These are phyloP conservation scores for Oscheius sp. DNA, from an alignment of 2,888 invertebrate genomes.

Conservation along the genomic window DNA sequence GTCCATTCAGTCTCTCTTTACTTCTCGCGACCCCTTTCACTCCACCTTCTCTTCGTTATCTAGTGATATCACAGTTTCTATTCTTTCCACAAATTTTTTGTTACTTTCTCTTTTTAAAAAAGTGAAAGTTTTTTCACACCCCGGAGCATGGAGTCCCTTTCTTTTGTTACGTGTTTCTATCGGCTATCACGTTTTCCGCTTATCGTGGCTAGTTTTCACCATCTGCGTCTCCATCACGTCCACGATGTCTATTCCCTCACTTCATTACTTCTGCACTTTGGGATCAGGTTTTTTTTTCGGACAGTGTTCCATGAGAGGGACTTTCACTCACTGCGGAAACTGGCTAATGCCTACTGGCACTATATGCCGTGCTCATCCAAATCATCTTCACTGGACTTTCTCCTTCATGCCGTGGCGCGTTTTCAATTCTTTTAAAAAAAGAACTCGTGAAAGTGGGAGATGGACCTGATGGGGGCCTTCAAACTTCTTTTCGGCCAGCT, in stretches of 20 bases:
- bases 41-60: neutral
- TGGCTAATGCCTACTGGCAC: slow-evolving; percentile 31
- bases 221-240: slow-evolving; percentile 25
- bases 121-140: slow-evolving; percentile 16
- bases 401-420: neutral
- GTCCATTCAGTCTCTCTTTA: slow-evolving; percentile 8
- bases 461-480: slow-evolving; percentile 19
- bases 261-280: slow-evolving; percentile 33
- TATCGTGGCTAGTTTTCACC: slow-evolving; percentile 35
- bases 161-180: slow-evolving; percentile 37
- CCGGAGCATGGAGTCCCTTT: neutral
- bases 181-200: slow-evolving; percentile 32
- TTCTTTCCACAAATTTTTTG: too few species aligned
- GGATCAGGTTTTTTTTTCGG: slow-evolving; percentile 33
- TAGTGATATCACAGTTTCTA: neutral
- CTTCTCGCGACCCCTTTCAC: too few species aligned
- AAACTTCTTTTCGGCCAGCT: slow-evolving; percentile 28
- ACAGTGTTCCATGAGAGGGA: slow-evolving; percentile 28
- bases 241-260: slow-evolving; percentile 14
- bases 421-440: neutral
- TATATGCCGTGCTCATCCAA: neutral
- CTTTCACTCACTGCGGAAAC: slow-evolving; percentile 28
- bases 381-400: slow-evolving; percentile 1
- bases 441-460: slow-evolving; percentile 11
- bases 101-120: neutral